Base-by-base conservation (phyloP, 2,113 vertebrate genomes). In the Rhipidura dahli region DNA sequence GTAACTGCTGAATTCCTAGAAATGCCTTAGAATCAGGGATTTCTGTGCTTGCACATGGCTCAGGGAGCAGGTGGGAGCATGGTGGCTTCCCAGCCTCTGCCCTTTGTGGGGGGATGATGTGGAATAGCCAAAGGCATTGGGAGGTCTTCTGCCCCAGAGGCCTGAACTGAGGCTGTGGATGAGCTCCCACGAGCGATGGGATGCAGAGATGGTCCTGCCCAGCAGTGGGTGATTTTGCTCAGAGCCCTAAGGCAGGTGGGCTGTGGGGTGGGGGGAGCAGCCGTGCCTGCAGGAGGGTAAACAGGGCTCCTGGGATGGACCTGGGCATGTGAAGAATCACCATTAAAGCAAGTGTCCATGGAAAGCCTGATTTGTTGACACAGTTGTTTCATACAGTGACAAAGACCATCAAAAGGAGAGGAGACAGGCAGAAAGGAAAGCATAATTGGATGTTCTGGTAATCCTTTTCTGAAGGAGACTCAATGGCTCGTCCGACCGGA, bases 391-490 rank as follows among this genome's bases (percentile, higher is more conserved):
- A 51, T 15, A 63, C 77, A 73, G 12, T 30, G 83, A 53, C 70
- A 85, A 84, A 93, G 72, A 72, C 31, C 72, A 42, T 78, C 73
- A 79, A 90, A 92, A 79, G 61, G 56, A 89, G 49, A 64, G 1
- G 9, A 79, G 65, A 40, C 39, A 56, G 78, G 79, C 63, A 93
- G 76, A 96, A 93, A 76, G 57, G 81, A 82, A 50, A 72, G 71
- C 44, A 0, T 84, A 92, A 95, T 77, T 84, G 85, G 83, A 66
- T 86, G 75, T 65, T 93, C 59, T 35, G 47, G 78, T 90, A 94
- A 95, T 89, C 85, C 88, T 84, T 93, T 90, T 75, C 90, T 93
- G 95, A 80, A 96, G 88, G 69, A 90, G 39, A 30, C 78, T 75
- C 54, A 87, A 6, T 5, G 4, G 68, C 69, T 80, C 11, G 2